Base-by-base conservation (phyloP, 2,888 invertebrate species). In the Xanthorhoe designata region DNA sequence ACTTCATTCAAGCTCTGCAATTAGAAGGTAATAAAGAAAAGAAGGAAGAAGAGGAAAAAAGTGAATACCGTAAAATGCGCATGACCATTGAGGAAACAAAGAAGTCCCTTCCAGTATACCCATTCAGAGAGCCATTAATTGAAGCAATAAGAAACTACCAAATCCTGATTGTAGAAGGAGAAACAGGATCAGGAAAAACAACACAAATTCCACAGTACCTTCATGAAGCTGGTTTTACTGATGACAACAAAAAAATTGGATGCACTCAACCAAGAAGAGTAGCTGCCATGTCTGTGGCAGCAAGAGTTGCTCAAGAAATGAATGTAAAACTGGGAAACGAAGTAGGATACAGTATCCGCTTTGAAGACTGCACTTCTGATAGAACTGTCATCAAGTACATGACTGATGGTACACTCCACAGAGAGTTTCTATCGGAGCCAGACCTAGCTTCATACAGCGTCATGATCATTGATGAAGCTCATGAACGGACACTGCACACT, bases 211-310 rank as follows among this genome's bases (percentile, higher is more conserved):
- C 99, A 0, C 99, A 99, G 88, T 99, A 99, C 90, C 94, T 99
- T 9, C 96, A 98, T 85, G 99, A 99, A 84, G 97, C 98, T 54
- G 99, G 98, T 2, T 98, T 97, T 80, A 97, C 97, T 0, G 91
- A 95, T 58, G 96, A 96, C 82, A 96, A 95, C 45, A 98, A 97
- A 92, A 96, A 97, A 88, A 98, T 99, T 79, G 99, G 99, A 0
- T 99, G 99, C 83, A 99, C 99, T 0, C 99, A 99, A 87, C 99
- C 99, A 0, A 94, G 99, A 72, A 94, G 99, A 87, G 99, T 99
- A 1, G 99, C 99, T 19, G 99, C 99, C 2, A 99, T 99, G 99
- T 98, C 98, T n/a, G 99, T 99, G 19, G 98, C 99, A 18, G 97
- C 99, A 3, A 95, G 99, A 85, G 99, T 99, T 0, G 98, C 99